Evolutionary conservation across 2,888 invertebrate species (phyloP).

Genomic region (Helleia helle): DNA sequence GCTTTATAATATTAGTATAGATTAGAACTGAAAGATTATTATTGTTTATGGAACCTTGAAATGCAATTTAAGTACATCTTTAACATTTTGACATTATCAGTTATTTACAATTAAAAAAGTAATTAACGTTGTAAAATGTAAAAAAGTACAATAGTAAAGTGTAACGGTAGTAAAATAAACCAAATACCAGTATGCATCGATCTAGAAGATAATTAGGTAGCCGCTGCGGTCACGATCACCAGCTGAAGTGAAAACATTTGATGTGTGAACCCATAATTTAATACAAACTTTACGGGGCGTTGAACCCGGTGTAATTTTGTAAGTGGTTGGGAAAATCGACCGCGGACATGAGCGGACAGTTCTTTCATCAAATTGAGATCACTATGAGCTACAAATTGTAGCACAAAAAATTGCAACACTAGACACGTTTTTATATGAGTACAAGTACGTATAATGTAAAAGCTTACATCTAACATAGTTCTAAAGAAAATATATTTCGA

Average conservation of each 20-base stretch:
- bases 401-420: neutral
- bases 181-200: conserved; percentile 58
- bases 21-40: too few species aligned
- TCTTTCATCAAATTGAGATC: conserved; percentile 45
- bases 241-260: conserved; percentile 60
- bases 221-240: conserved; percentile 52
- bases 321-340: conserved; percentile 46
- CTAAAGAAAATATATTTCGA: too few species aligned
- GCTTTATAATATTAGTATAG: too few species aligned
- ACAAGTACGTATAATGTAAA: too few species aligned
- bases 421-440: too few species aligned
- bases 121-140: neutral
- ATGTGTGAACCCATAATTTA: conserved; percentile 68
- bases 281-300: conserved; percentile 57
- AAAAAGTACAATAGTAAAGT: conserved; percentile 32
- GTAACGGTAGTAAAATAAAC: conserved; percentile 50
- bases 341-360: conserved; percentile 46
- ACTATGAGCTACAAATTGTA: conserved; percentile 17
- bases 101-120: too few species aligned
- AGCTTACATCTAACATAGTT: too few species aligned
- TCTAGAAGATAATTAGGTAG: conserved; percentile 46
- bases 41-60: too few species aligned
- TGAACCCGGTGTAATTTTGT: conserved; percentile 61
- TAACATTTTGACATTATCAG: too few species aligned
- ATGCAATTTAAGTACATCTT: too few species aligned